Conservation (phyloP, 2,888 invertebrate species). For the Brenthis ino region DNA sequence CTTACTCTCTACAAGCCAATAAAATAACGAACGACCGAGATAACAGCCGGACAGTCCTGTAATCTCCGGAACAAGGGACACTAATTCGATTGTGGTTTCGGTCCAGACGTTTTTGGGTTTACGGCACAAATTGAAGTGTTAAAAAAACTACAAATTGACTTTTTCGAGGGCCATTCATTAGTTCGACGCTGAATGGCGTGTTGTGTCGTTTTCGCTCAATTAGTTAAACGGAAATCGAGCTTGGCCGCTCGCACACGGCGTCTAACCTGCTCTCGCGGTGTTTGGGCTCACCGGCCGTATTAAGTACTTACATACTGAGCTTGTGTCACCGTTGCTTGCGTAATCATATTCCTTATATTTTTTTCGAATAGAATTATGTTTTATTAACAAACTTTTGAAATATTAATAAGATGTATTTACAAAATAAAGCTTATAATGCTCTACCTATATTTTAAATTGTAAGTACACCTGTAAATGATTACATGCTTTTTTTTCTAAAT, state of each 20-base stretch:
- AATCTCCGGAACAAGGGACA: conserved; percentile 83
- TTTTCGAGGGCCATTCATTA: conserved; percentile 80
- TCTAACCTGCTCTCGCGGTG: conserved; percentile 17
- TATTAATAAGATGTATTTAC: too few relatives aligned
- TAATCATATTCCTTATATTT: not conserved
- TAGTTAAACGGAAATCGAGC: conserved; percentile 78
- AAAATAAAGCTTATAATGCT: too few relatives aligned
- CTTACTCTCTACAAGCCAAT: conserved; percentile 81
- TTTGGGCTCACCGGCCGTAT: not conserved
- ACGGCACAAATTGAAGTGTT: conserved; percentile 81
- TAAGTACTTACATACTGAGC: not conserved
- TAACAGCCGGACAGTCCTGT: conserved; percentile 80
- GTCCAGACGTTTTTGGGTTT: conserved; percentile 78
- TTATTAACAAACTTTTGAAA: too few relatives aligned
- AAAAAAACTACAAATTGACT: conserved; percentile 82
- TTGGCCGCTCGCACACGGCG: conserved; percentile 59
- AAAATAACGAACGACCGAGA: conserved; percentile 82
- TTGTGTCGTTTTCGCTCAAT: conserved; percentile 81
- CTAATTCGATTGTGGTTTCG: conserved; percentile 83
- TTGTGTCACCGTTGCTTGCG: not conserved
- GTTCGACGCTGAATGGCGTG: conserved; percentile 74
- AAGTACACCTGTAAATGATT: too few relatives aligned
- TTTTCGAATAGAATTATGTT: too few relatives aligned
- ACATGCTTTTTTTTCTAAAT: too few relatives aligned
- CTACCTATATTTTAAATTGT: too few relatives aligned